Evolutionary conservation across 2,113 vertebrate species (phyloP), one percentile per base, ranked within the genome.

Genomic region (Mormoops blainvillei): DNA sequence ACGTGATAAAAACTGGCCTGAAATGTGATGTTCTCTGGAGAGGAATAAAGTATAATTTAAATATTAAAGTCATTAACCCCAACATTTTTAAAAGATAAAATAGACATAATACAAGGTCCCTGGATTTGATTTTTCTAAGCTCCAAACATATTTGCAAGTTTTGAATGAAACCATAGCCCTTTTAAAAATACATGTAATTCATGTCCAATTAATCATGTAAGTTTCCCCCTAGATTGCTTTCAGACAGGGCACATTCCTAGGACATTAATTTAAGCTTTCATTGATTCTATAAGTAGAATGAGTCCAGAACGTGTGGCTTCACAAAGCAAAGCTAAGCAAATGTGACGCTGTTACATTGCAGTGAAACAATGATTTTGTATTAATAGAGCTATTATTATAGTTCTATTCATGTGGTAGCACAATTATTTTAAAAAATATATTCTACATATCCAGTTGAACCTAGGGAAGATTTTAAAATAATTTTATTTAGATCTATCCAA

Each of bases 41-140:
- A 97, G 89, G 41, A 95, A 97, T 77, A 97, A 97, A 82, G 36
- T 95, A 41, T 38, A 97, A 97, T 96, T 98, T 96, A 98, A 96
- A 98, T 93, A 81, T 81, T 95, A 97, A 91, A 94, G 96, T 76
- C 96, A 97, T 90, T 97, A 92, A 96, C 95, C 61, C 82, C 89
- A 84, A 96, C 97, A 96, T 96, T 98, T 92, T 97, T 45, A 97
- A 98, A 96, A 96, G 83, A 96, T 96, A 96, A 98, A 98, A 98
- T 20, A 98, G 95, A 97, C 74, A 92, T 74, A 90, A 76, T 95
- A 92, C 86, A 91, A 94, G 81, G 81, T 95, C 50, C 61, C 80
- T 78, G 65, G 78, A 80, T 78, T 93, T 82, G 8, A 28, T 77
- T 63, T 84, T 78, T 88, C 89, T 74, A 9, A 84, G 52, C 50